Evolutionary conservation across 30 jellyfish, hydroid and myxozoan species (phyloP).

Genomic region (Rhopilema esculentum): DNA sequence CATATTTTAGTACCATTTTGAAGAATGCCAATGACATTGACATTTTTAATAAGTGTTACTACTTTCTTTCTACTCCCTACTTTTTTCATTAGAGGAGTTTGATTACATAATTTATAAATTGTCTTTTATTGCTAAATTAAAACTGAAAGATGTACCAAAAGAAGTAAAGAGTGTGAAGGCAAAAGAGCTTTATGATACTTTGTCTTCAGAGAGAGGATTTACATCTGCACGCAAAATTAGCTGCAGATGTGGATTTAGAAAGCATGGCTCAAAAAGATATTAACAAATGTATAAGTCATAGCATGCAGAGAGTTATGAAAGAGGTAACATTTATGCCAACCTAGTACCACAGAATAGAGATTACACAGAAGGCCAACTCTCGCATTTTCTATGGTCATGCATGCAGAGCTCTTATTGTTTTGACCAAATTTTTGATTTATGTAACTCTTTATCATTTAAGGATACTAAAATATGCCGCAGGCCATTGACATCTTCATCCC

Average conservation of each 20-base stretch:
- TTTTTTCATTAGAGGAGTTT: background rate
- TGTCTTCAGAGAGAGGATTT: constrained; percentile 14
- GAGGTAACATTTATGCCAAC: constrained; percentile 18
- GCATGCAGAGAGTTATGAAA: constrained; percentile 39
- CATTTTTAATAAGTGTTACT: background rate
- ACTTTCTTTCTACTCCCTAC: background rate
- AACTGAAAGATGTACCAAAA: constrained; percentile 35
- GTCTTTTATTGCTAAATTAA: constrained; percentile 4
- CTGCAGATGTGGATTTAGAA: constrained; percentile 18
- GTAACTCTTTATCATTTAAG: constrained; percentile 26
- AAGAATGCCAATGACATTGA: constrained; percentile 10
- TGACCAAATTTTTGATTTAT: constrained; percentile 35
- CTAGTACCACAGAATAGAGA: constrained; percentile 24
- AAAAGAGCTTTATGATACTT: constrained; percentile 11
- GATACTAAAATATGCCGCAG: constrained; percentile 26
- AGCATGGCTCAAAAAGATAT: constrained; percentile 11
- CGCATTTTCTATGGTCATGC: constrained; percentile 18
- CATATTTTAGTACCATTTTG: background rate
- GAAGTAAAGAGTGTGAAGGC: constrained; percentile 28
- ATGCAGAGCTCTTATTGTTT: background rate
- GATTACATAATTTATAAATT: background rate
- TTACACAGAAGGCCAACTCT: constrained; percentile 20
- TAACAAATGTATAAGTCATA: constrained; percentile 22
- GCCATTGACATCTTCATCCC: constrained; percentile 11
- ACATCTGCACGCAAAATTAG: constrained; percentile 12